Conservation (phyloP, 1,140 invertebrate species). For the Diploscapter pachys region DNA sequence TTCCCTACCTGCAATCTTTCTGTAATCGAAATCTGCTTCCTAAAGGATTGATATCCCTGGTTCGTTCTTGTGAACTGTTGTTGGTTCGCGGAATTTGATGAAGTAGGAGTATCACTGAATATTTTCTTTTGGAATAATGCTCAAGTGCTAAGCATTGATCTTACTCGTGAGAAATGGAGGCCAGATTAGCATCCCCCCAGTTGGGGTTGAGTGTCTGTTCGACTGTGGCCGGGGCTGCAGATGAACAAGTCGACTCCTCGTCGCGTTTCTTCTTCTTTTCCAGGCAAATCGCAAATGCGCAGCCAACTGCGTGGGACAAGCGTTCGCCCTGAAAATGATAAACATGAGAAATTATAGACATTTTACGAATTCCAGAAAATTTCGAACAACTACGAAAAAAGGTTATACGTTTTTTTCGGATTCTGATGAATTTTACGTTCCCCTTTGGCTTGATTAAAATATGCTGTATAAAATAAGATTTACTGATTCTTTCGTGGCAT, state of each 20-base stretch:
- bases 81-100: background rate
- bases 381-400: no score
- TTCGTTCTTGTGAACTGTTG: background rate
- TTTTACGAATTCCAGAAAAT: no score
- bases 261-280: slow-evolving; percentile 95
- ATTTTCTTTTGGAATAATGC: slow-evolving; percentile 36
- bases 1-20: slow-evolving; percentile 31
- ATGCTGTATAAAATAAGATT: background rate
- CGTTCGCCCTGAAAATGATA: slow-evolving; percentile 75
- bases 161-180: background rate
- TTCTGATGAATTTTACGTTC: no score
- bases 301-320: slow-evolving; percentile 95
- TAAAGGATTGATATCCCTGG: slow-evolving; percentile 46
- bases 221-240: background rate
- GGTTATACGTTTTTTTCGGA: no score
- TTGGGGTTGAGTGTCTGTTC: slow-evolving; percentile 21
- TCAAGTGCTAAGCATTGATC: background rate
- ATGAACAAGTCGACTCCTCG: slow-evolving; percentile 75
- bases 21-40: slow-evolving; percentile 50
- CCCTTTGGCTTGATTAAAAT: no score
- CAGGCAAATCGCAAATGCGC: slow-evolving; percentile 94
- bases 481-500: slow-evolving; percentile 78
- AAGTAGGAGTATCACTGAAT: background rate
- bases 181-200: slow-evolving; percentile 13
- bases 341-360: no score